Evolutionary conservation across 2,797 vertebrate species (phyloP).

Genomic region (Pteronotus mesoamericanus): DNA sequence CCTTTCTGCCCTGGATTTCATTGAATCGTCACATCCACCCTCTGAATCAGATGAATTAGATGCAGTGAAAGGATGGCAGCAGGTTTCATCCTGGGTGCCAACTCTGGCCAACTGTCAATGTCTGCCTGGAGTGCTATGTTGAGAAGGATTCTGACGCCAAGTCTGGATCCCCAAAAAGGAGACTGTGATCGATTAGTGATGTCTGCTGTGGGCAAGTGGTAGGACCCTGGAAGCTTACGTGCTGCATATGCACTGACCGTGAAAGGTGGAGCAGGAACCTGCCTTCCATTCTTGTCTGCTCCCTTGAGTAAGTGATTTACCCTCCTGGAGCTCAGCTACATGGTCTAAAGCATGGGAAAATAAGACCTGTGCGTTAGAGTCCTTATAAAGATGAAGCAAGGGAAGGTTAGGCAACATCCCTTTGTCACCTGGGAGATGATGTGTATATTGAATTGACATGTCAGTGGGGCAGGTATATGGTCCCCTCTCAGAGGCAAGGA

Average conservation of each 20-base stretch:
- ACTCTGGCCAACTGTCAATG: neutral
- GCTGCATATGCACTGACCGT: neutral
- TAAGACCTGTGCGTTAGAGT: neutral
- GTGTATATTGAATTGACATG: neutral
- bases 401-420: neutral
- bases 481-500: constrained; percentile 28
- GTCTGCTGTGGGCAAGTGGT: neutral
- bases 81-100: neutral
- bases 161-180: neutral
- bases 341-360: neutral
- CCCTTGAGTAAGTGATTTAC: neutral
- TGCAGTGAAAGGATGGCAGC: neutral
- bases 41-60: neutral
- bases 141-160: neutral
- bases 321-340: neutral
- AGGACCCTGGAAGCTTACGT: neutral
- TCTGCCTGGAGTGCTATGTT: neutral
- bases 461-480: neutral
- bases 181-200: neutral
- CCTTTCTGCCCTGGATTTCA: neutral
- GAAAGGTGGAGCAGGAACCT: neutral
- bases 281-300: neutral
- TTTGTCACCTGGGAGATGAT: neutral
- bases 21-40: neutral
- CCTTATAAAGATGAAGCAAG: neutral